Evolutionary conservation across 37 sponge, comb jelly and placozoan species (phyloP).

Genomic region (Bolinopsis microptera): DNA sequence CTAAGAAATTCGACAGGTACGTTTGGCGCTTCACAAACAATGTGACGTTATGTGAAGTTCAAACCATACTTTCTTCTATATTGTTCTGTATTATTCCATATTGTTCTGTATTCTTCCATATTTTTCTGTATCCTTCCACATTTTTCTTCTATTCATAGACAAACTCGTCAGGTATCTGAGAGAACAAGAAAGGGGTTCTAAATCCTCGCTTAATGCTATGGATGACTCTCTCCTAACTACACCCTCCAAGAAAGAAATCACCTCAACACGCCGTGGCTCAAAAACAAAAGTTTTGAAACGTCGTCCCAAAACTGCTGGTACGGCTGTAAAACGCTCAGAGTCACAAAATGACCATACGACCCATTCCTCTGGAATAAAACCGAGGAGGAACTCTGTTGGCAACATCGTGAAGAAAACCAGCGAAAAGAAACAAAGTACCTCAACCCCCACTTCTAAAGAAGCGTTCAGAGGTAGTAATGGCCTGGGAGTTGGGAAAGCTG

Average conservation of each 20-base stretch:
- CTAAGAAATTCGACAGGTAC: constrained; percentile 32
- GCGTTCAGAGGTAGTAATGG: neutral
- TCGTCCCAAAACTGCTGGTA: constrained; percentile 44
- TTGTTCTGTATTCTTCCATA: no score
- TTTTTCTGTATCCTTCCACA: no score
- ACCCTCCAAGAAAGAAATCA: neutral
- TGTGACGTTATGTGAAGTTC: no score
- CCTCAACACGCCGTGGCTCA: neutral
- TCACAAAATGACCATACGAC: neutral
- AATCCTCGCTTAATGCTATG: neutral
- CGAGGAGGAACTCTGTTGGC: neutral
- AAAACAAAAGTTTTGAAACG: neutral
- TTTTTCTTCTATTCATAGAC: no score
- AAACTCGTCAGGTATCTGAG: constrained; percentile 30
- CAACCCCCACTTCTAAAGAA: neutral
- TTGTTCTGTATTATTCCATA: no score
- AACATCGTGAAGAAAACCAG: neutral
- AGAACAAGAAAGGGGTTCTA: neutral
- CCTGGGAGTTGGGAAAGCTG: neutral
- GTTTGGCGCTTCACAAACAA: no score
- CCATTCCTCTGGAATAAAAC: neutral
- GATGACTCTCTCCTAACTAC: neutral
- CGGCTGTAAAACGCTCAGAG: neutral
- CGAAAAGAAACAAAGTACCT: neutral
- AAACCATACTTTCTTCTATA: no score